Evolutionary conservation across 2,888 invertebrate species (phyloP).

Genomic region (Hirtodrosophila alboralis): DNA sequence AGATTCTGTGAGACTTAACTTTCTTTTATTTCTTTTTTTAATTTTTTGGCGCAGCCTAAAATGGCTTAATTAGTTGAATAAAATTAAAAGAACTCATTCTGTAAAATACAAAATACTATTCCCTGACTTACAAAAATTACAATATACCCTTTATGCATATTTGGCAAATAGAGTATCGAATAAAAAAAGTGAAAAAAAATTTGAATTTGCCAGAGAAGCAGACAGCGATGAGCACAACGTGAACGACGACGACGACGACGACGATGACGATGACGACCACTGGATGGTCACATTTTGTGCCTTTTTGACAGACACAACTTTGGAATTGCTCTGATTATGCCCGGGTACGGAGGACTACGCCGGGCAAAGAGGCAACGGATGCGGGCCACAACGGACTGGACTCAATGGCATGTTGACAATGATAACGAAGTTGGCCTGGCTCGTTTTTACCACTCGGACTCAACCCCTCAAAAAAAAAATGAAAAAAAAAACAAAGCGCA

Average conservation of each 20-base stretch:
- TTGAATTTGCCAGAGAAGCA: slow-evolving; percentile 28
- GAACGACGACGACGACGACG: slow-evolving; percentile 27
- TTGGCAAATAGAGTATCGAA: slow-evolving; percentile 6
- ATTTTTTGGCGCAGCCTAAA: too few species aligned
- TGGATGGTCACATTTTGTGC: slow-evolving; percentile 68
- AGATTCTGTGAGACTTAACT: too few species aligned
- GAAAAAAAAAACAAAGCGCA: slow-evolving; percentile 31
- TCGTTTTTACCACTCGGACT: slow-evolving; percentile 39
- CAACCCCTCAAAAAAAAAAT: neutral
- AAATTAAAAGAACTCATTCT: too few species aligned
- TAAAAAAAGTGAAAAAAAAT: slow-evolving; percentile 11
- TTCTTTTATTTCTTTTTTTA: too few species aligned
- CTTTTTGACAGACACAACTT: slow-evolving; percentile 74
- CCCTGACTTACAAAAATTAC: too few species aligned
- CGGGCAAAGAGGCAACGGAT: slow-evolving; percentile 14
- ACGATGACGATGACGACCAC: slow-evolving; percentile 29
- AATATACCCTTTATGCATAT: too few species aligned
- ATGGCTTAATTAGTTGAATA: too few species aligned
- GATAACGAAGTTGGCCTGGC: slow-evolving; percentile 74
- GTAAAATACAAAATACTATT: too few species aligned
- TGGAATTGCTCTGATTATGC: slow-evolving; percentile 74
- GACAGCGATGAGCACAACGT: slow-evolving; percentile 38
- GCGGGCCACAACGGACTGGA: slow-evolving; percentile 45
- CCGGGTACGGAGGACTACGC: slow-evolving; percentile 6
- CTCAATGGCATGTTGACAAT: slow-evolving; percentile 77